Conservation (phyloP, 2,888 invertebrate genomes). For the Rhogogaster chlorosoma region DNA sequence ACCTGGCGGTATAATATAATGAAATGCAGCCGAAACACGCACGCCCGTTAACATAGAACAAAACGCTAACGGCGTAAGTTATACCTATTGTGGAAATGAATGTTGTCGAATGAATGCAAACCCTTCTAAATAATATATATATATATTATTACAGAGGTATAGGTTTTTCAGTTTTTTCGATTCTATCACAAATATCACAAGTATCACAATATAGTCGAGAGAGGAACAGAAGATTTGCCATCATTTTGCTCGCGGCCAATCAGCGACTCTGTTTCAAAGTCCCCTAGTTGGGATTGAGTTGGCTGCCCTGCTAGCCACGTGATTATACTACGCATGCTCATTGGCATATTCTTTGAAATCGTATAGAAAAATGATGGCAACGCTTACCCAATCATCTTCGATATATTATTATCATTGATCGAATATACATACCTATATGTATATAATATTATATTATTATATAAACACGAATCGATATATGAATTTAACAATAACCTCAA, state of each 20-base stretch:
- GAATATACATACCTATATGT: background rate
- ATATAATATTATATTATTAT: slow-evolving; percentile 17
- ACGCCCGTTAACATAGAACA: slow-evolving; percentile 38
- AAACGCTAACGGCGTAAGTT: slow-evolving; percentile 10
- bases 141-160: slow-evolving; percentile 6
- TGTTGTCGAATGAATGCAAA: slow-evolving; percentile 45
- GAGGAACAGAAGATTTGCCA: background rate
- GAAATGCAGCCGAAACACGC: slow-evolving; percentile 39
- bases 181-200: background rate
- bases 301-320: background rate
- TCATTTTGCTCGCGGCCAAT: background rate
- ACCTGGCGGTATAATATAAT: background rate
- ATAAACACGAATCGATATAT: background rate
- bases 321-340: background rate
- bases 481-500: background rate
- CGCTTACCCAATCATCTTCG: background rate
- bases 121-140: slow-evolving; percentile 13
- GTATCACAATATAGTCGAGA: background rate
- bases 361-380: background rate
- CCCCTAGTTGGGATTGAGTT: background rate
- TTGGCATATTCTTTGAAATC: background rate
- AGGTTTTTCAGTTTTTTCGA: background rate
- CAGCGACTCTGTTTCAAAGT: background rate
- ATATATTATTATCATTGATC: background rate
- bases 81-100: slow-evolving; percentile 40